Percentiles rank a stretch among this genome's conserved stretches.
Conservation (phyloP, 2,797 vertebrate species). For the Pangasius mekongensis region DNA sequence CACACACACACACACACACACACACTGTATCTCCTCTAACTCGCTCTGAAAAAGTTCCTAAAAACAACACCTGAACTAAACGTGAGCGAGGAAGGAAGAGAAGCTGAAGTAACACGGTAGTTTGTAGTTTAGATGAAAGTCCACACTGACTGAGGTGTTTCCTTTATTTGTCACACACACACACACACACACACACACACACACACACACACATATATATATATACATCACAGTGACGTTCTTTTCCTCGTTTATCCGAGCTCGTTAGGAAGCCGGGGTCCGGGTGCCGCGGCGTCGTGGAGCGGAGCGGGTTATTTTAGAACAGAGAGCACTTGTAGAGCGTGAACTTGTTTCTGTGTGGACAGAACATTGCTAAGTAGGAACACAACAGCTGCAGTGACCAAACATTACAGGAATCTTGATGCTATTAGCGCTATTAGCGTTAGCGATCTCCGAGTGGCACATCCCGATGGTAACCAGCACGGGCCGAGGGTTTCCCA, state of each 20-base stretch:
- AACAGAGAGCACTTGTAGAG: neutral
- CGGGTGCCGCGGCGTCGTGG: neutral
- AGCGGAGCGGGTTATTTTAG: neutral
- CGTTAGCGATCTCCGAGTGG: neutral
- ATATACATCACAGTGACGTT: neutral
- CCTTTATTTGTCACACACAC: neutral
- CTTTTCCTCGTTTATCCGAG: neutral
- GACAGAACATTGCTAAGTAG: neutral
- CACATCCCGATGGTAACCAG: neutral
- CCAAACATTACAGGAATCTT: constrained; percentile 7
- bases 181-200: too few species aligned
- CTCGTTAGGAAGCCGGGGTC: neutral
- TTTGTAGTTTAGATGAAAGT: neutral
- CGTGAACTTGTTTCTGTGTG: neutral
- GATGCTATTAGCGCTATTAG: constrained; percentile 4
- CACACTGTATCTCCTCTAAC: neutral
- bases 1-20: neutral
- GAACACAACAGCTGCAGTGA: constrained; percentile 8
- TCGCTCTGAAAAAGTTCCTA: neutral
- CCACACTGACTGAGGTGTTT: neutral
- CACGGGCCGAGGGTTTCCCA: neutral
- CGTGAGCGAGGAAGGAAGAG: neutral
- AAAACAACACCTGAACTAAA: neutral
- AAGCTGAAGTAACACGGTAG: neutral
- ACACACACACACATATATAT: too few species aligned